phyloP scores from a whole-genome alignment of 2,113 vertebrate species.

The Pterocles orientalis region DNA sequence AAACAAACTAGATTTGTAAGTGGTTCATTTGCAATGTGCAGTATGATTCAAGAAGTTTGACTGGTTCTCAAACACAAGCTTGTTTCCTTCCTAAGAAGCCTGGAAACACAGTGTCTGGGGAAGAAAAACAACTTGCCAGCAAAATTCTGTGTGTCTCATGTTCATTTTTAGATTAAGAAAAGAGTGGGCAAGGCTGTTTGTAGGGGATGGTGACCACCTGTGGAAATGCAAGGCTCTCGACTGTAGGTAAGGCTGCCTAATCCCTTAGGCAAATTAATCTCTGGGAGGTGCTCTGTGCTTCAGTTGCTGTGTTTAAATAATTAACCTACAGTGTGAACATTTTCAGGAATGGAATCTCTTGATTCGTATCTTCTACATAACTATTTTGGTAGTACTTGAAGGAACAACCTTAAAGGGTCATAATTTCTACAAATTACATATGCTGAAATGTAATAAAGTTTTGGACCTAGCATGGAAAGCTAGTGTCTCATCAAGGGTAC shows the following conservation, averaged over 20 bases:
- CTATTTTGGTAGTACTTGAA: not conserved
- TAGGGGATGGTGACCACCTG: not conserved
- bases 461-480: not conserved
- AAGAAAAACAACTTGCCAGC: not conserved
- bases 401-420: not conserved
- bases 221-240: not conserved
- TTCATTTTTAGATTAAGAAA: not conserved
- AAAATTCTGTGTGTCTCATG: not conserved
- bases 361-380: rapidly evolving
- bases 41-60: not conserved
- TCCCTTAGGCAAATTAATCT: not conserved
- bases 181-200: not conserved
- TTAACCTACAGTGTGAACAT: rapidly evolving
- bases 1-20: not conserved
- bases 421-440: not conserved
- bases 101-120: not conserved
- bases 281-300: not conserved
- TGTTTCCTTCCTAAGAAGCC: not conserved
- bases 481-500: not conserved
- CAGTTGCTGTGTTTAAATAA: not conserved
- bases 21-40: not conserved
- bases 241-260: not conserved
- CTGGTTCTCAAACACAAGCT: not conserved
- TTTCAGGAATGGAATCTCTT: not conserved
- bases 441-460: not conserved